phyloP scores from a whole-genome alignment of 2,797 vertebrate species.

The Cyprinodon diabolis region DNA sequence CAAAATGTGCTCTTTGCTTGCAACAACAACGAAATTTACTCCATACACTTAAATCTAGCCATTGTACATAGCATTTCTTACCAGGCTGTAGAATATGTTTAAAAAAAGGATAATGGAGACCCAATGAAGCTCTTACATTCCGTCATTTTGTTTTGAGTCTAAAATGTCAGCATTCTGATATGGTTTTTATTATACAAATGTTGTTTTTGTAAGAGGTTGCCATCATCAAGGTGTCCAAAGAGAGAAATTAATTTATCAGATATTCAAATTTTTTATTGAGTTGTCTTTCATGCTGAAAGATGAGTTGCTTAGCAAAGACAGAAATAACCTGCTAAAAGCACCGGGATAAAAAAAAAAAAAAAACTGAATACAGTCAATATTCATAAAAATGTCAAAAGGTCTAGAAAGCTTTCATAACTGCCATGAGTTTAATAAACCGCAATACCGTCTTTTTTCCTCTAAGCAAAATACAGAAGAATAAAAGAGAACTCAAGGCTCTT shows the following conservation, averaged over 20 bases:
- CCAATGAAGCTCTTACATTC: no score
- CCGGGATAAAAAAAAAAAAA: background rate
- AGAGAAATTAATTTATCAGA: background rate
- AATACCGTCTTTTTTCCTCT: background rate
- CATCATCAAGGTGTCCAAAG: background rate
- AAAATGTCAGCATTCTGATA: background rate
- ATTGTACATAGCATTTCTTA: no score
- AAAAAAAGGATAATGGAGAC: no score
- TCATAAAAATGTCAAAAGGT: background rate
- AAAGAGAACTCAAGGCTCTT: background rate
- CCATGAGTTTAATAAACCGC: no score
- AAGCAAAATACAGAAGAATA: background rate
- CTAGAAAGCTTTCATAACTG: background rate
- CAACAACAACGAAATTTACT: no score
- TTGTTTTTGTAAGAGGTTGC: background rate
- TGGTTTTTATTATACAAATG: background rate
- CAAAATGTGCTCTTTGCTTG: no score
- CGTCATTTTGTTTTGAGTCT: background rate
- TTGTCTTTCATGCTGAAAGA: background rate
- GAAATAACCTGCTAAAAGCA: background rate
- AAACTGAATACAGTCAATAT: background rate
- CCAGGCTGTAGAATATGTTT: no score
- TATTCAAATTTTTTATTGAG: background rate
- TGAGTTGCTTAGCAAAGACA: background rate
- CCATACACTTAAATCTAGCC: no score